phyloP scores from a whole-genome alignment of 2,888 invertebrate genomes.

The Syritta pipiens region DNA sequence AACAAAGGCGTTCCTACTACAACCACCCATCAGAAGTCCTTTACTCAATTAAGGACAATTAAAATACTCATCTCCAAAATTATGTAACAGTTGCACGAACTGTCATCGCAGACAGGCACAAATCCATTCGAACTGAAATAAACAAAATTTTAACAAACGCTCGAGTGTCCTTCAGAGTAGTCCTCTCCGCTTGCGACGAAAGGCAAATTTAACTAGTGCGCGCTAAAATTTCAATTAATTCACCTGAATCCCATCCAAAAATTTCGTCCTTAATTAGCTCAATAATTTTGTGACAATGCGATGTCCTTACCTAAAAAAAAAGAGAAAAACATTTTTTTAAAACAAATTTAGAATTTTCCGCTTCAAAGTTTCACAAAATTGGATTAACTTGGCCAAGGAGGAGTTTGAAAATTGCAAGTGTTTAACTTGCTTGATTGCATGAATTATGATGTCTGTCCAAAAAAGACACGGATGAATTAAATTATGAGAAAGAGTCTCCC shows the following conservation, averaged over 20 bases:
- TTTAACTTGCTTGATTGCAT: conserved; percentile 58
- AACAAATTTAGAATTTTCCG: conserved; percentile 27
- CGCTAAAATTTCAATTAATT: conserved; percentile 57
- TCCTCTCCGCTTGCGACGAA: too few relatives aligned
- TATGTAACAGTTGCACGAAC: conserved; percentile 34
- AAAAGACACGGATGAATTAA: conserved; percentile 39
- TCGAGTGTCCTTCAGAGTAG: conserved; percentile 26
- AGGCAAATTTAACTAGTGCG: conserved; percentile 35
- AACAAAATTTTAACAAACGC: conserved; percentile 47
- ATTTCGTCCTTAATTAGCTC: conserved; percentile 28
- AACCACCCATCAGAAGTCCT: neutral
- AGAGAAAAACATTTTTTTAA: conserved; percentile 1
- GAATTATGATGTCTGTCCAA: conserved; percentile 49
- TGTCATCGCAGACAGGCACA: neutral
- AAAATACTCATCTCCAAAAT: neutral
- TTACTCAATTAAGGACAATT: conserved; percentile 44
- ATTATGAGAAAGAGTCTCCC: too few relatives aligned
- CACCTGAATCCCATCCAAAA: conserved; percentile 16
- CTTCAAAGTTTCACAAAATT: conserved; percentile 29
- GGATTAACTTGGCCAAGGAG: conserved; percentile 37
- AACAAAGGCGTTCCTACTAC: too few relatives aligned
- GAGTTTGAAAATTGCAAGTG: conserved; percentile 39
- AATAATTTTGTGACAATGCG: conserved; percentile 22
- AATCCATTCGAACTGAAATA: conserved; percentile 11
- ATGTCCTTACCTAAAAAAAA: conserved; percentile 48